A percentile compares a stretch with the other conserved stretches of the same genome.
Conservation (phyloP, 2,113 vertebrate genomes). For the Coreoperca whiteheadi region DNA sequence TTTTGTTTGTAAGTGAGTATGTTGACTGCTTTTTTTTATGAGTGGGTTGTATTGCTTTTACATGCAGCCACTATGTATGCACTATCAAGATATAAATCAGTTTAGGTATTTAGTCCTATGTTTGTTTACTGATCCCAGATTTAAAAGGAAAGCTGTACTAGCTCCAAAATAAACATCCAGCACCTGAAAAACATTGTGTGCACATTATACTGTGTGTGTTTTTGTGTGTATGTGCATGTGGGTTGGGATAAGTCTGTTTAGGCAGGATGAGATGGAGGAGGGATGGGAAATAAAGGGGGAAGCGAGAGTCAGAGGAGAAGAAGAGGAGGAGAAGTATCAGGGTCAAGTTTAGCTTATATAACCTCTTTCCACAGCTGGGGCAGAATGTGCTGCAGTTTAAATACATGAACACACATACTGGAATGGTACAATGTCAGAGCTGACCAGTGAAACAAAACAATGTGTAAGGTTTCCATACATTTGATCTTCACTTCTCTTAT, state of each 20-base stretch:
- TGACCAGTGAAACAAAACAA: not conserved
- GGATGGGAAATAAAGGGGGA: conserved; percentile 42
- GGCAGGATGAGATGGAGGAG: conserved; percentile 46
- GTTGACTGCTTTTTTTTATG: not conserved
- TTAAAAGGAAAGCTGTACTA: conserved; percentile 9
- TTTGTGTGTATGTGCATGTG: conserved; percentile 36
- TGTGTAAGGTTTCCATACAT: not conserved
- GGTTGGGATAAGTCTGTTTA: conserved; percentile 36
- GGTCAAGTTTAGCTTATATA: conserved; percentile 74
- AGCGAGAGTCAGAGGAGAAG: conserved; percentile 38
- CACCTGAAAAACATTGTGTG: conserved; percentile 22
- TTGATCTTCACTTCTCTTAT: conserved; percentile 7
- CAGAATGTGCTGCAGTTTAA: conserved; percentile 31
- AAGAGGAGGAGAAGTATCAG: conserved; percentile 53
- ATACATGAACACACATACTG: conserved; percentile 12
- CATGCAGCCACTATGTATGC: not conserved
- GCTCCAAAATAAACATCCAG: conserved; percentile 30
- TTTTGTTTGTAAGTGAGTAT: not conserved
- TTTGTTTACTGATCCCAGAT: conserved; percentile 6
- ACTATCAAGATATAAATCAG: not conserved
- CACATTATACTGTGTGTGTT: conserved; percentile 2
- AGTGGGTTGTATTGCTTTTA: not conserved
- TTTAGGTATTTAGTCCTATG: not conserved
- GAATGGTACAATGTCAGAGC: not conserved
- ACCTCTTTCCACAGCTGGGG: conserved; percentile 59